phyloP scores from a whole-genome alignment of 1,140 invertebrate genomes.

The Dreissena polymorpha region DNA sequence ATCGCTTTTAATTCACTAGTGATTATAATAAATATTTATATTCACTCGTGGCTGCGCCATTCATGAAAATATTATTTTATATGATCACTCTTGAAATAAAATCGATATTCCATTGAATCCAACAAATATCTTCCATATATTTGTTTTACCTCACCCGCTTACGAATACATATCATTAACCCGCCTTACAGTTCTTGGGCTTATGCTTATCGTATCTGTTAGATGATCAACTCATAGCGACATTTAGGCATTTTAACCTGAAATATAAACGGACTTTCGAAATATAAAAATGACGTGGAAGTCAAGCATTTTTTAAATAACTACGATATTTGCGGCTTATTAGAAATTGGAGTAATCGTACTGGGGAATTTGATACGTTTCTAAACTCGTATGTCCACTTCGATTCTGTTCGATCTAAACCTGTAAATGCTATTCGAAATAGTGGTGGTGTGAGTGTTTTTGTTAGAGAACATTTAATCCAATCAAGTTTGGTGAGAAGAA shows the following conservation, averaged over 20 bases:
- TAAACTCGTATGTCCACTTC: not conserved
- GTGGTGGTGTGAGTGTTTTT: conserved; percentile 2
- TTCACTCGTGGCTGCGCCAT: too few relatives aligned
- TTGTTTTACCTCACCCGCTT: too few relatives aligned
- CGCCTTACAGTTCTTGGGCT: too few relatives aligned
- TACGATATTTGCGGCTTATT: not conserved
- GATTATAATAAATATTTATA: too few relatives aligned
- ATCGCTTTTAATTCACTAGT: too few relatives aligned
- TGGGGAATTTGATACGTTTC: not conserved
- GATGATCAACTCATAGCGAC: too few relatives aligned
- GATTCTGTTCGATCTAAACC: conserved; percentile 1
- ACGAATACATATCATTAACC: too few relatives aligned
- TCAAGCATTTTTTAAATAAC: not conserved
- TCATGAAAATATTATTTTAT: too few relatives aligned
- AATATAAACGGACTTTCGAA: not conserved
- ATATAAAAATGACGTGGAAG: not conserved
- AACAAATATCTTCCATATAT: too few relatives aligned
- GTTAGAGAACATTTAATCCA: not conserved
- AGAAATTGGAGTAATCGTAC: not conserved
- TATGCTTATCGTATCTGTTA: too few relatives aligned
- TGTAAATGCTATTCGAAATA: conserved; percentile 6
- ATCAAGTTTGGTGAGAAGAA: not conserved
- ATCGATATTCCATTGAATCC: too few relatives aligned
- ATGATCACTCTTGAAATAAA: too few relatives aligned
- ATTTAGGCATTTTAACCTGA: not conserved